Percentiles rank a stretch among this genome's conserved stretches.
Evolutionary conservation across 2,113 vertebrate genomes (phyloP).

Genomic region (Falcunculus frontatus): DNA sequence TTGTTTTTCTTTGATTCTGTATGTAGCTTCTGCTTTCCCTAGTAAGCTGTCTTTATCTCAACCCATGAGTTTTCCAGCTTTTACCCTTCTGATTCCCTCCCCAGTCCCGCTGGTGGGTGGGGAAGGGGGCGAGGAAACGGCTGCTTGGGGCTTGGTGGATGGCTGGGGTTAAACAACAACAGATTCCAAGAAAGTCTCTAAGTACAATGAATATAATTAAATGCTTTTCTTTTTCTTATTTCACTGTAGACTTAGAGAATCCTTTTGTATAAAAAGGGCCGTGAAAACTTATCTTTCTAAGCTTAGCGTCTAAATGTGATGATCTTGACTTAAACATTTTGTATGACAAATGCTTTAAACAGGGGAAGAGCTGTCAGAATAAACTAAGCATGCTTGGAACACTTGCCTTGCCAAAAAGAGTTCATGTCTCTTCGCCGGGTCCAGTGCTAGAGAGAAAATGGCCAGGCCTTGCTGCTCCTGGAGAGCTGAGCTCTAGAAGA

Average conservation of each 20-base stretch:
- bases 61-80: neutral
- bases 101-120: neutral
- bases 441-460: neutral
- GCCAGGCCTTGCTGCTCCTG: neutral
- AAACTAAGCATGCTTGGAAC: neutral
- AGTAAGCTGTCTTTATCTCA: neutral
- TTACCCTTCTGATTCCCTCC: neutral
- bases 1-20: neutral
- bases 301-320: neutral
- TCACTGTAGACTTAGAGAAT: neutral
- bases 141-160: neutral
- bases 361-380: neutral
- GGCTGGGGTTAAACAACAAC: neutral
- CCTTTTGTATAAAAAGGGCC: neutral
- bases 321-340: neutral
- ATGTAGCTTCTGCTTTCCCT: neutral
- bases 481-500: neutral
- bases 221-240: neutral
- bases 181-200: neutral
- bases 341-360: neutral
- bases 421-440: neutral
- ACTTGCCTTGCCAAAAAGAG: neutral
- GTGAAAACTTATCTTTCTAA: neutral
- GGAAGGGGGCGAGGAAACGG: rapidly evolving
- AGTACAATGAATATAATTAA: neutral